Evolutionary conservation across 2,797 vertebrate genomes (phyloP).

Genomic region (Bradypodion ventrale): DNA sequence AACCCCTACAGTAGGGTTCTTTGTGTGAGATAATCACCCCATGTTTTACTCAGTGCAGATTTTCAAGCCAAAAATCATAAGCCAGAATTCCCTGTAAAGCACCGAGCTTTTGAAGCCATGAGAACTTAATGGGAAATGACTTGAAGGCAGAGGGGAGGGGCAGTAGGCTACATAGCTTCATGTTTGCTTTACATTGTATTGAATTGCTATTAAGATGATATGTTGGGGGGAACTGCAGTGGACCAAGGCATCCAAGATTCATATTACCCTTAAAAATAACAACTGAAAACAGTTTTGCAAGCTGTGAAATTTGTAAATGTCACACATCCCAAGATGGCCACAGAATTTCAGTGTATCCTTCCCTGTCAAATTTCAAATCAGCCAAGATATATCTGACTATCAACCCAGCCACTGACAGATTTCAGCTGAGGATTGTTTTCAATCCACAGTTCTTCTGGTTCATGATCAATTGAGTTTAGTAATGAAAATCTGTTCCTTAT

Average conservation of each 20-base stretch:
- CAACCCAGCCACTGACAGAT: neutral
- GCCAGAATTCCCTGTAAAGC: neutral
- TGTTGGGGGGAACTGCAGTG: neutral
- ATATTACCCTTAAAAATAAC: neutral
- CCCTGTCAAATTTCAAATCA: conserved; percentile 12
- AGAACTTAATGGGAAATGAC: neutral
- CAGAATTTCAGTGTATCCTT: neutral
- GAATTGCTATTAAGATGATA: neutral
- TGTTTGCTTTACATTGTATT: neutral
- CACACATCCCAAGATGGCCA: neutral
- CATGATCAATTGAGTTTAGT: no score
- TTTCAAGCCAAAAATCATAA: conserved; percentile 7
- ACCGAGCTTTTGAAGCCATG: neutral
- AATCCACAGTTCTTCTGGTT: no score
- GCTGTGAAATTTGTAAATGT: conserved; percentile 11
- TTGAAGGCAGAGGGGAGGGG: neutral
- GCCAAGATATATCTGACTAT: neutral
- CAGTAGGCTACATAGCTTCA: neutral
- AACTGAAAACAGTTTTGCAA: neutral
- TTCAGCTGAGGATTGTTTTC: no score
- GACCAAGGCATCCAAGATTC: neutral
- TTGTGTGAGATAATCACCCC: conserved; percentile 8
- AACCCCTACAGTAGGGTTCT: conserved; percentile 14
- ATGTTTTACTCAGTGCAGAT: neutral
- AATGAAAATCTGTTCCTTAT: no score